A percentile compares a stretch with the other conserved stretches of the same genome.
These are phyloP conservation scores for Hemibagrus guttatus DNA, from an alignment of 2,797 vertebrate genomes.

Conservation along the genomic window DNA sequence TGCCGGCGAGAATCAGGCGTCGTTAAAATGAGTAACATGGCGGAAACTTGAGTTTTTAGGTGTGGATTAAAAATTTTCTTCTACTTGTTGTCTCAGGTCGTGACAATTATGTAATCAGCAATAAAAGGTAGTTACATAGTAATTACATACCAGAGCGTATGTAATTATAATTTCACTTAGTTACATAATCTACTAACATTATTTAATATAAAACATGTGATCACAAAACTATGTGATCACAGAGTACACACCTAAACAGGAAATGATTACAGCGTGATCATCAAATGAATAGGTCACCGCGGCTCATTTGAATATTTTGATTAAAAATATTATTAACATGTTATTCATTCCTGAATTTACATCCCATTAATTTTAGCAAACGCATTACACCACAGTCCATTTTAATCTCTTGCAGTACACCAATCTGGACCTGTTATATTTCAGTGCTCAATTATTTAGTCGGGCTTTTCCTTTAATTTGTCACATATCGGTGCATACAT, in stretches of 20 bases:
- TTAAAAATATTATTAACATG: neutral
- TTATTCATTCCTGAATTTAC: neutral
- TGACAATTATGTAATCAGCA: neutral
- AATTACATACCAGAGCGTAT: neutral
- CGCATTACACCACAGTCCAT: neutral
- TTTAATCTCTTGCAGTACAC: neutral
- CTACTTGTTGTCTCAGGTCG: neutral
- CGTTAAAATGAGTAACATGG: neutral
- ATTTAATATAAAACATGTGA: neutral
- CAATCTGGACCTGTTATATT: neutral
- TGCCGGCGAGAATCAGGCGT: constrained; percentile 59
- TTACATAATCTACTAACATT: neutral
- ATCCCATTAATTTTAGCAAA: neutral
- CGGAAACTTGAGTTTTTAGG: neutral
- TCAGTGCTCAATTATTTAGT: neutral
- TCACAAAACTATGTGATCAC: neutral
- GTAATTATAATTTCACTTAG: neutral
- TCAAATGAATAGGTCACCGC: neutral
- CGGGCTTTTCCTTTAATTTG: neutral
- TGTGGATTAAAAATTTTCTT: neutral
- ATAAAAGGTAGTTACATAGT: neutral
- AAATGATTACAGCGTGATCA: neutral
- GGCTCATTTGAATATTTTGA: neutral
- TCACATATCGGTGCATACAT: neutral
- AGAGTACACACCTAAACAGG: neutral